Evolutionary conservation across 2,888 invertebrate genomes (phyloP).

Genomic region (Drosophila diplacantha): DNA sequence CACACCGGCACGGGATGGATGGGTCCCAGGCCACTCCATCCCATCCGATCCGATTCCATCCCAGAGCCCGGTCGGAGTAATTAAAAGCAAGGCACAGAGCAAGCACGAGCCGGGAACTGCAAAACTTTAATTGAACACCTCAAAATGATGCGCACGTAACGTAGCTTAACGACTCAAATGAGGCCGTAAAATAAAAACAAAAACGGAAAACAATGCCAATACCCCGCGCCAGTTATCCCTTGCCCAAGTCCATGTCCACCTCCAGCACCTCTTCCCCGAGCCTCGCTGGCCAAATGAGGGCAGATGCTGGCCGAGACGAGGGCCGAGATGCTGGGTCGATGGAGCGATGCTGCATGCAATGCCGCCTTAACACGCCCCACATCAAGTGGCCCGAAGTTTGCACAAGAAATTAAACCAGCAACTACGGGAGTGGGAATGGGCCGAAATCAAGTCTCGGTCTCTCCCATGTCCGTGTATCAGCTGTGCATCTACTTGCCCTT

Average conservation of each 20-base stretch:
- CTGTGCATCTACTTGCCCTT: slow-evolving; percentile 73
- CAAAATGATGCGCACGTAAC: slow-evolving; percentile 73
- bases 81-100: slow-evolving; percentile 32
- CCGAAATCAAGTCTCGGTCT: slow-evolving; percentile 48
- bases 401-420: slow-evolving; percentile 65
- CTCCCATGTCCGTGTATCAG: slow-evolving; percentile 64
- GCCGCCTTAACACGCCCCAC: slow-evolving; percentile 46
- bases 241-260: slow-evolving; percentile 35
- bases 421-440: slow-evolving; percentile 47
- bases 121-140: slow-evolving; percentile 69
- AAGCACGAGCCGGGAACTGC: slow-evolving; percentile 42
- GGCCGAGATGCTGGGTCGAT: slow-evolving; percentile 6
- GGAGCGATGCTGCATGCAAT: slow-evolving; percentile 45
- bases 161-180: slow-evolving; percentile 61
- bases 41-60: slow-evolving; percentile 16
- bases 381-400: slow-evolving; percentile 61
- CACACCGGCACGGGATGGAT: slow-evolving; percentile 26
- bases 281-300: slow-evolving; percentile 62
- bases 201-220: slow-evolving; percentile 35
- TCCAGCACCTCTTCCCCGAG: slow-evolving; percentile 11
- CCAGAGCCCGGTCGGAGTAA: slow-evolving; percentile 21
- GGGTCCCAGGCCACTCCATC: slow-evolving; percentile 20
- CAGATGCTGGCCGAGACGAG: slow-evolving; percentile 42
- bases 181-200: slow-evolving; percentile 26
- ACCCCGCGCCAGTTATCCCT: slow-evolving; percentile 28